Evolutionary conservation across 2,113 vertebrate species (phyloP), one percentile per base, ranked within the genome.

Genomic region (Pseudorhombus dupliciocellatus): DNA sequence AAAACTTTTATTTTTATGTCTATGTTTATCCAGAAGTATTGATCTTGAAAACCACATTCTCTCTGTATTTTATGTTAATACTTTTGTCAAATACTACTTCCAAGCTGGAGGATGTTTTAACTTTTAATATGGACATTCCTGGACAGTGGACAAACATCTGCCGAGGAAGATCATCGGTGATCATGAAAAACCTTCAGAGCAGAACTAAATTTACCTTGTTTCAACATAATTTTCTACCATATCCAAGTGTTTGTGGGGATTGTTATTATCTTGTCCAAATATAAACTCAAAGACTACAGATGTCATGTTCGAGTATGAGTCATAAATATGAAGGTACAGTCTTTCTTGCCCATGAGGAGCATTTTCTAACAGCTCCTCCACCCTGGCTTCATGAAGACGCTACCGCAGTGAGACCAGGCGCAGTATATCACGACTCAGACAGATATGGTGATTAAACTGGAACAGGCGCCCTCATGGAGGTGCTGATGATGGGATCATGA

Each of bases 361-460:
- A 37, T 37, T 37, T 66, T 53, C 10, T 50, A 55, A 70, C 40
- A 54, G 31, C 14, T 34, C 37, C 52, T 52, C 37, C 18, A 22
- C 42, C 37, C 20, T 37, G 59, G 31, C 59, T 57, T 68, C 34
- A 73, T 65, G 25, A 77, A 77, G 69, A 51, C 21, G 24, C 31
- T 14, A 66, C 31, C 31, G 30, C 69, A 48, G 59, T 60, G 58
- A 80, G 60, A 66, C 69, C 66, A 75, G 53, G 48, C 30, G 4
- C 25, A 44, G 48, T 73, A 68, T 25, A 55, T 88, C 70, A 81
- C 12, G 16, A 57, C 56, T 54, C 15, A 1, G 61, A 74, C 65
- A 79, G 62, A 30, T 16, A 58, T 65, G 34, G 21, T 80, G 77
- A 87, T 85, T 70, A 80, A 70, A 81, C 44, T 42, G 52, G 52